These are phyloP conservation scores for Prolemur simus DNA, from an alignment of 2,113 vertebrate genomes.

Conservation along the genomic window DNA sequence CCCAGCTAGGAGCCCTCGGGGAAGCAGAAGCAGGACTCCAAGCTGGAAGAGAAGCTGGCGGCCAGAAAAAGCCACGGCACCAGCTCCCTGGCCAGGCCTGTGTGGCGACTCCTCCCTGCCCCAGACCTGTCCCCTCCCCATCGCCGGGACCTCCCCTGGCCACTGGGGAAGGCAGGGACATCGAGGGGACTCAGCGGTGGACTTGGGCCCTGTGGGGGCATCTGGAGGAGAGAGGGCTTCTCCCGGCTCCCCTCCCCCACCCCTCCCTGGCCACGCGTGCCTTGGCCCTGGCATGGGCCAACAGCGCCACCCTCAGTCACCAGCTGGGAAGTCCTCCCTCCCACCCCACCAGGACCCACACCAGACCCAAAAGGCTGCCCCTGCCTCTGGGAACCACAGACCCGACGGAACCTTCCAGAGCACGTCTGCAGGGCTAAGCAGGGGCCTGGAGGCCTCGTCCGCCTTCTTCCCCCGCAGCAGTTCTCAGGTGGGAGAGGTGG, in stretches of 20 bases:
- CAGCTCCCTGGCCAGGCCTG: not conserved
- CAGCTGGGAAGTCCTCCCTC: not conserved
- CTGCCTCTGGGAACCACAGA: not conserved
- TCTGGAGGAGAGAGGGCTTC: not conserved
- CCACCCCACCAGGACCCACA: not conserved
- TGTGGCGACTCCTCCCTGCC: not conserved
- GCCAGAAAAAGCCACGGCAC: not conserved
- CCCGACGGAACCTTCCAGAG: too few relatives aligned
- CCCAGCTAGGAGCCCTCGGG: too few relatives aligned
- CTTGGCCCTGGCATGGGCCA: not conserved
- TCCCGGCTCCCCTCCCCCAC: not conserved
- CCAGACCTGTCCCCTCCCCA: not conserved
- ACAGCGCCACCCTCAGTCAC: constrained; percentile 54
- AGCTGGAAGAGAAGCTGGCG: not conserved
- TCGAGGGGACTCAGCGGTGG: fast-evolving
- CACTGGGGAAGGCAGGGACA: not conserved
- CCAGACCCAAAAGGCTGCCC: too few relatives aligned
- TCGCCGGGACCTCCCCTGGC: not conserved
- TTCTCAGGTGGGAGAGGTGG: fast-evolving
- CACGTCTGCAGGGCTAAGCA: fast-evolving
- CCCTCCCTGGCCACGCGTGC: not conserved
- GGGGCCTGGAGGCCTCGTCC: not conserved
- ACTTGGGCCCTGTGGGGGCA: not conserved
- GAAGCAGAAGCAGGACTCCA: not conserved
- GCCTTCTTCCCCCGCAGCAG: not conserved